Conservation (phyloP, 2,113 vertebrate genomes). For the Paratilapia polleni region DNA sequence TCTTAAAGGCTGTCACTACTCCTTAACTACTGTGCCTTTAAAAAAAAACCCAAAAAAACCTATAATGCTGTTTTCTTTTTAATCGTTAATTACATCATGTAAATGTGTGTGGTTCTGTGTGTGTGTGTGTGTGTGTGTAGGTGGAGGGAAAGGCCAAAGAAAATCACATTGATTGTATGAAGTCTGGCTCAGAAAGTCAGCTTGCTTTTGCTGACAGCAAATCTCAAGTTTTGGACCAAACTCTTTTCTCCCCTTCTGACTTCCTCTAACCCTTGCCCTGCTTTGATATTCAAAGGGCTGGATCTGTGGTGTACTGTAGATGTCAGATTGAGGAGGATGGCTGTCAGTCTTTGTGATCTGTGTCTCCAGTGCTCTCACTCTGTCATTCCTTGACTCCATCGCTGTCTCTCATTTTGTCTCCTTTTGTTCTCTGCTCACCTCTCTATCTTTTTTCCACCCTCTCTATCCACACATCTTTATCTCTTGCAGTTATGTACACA, state of each 20-base stretch:
- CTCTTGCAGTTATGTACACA: not conserved
- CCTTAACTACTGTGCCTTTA: rapidly evolving
- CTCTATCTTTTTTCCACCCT: not conserved
- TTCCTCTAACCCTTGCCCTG: not conserved
- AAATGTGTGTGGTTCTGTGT: not conserved
- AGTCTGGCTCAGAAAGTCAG: conserved; percentile 37
- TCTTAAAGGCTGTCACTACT: not conserved
- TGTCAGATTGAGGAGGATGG: conserved; percentile 41
- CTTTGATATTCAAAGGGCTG: conserved; percentile 22
- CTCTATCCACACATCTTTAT: not conserved
- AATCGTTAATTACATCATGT: conserved; percentile 1
- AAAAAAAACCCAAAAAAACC: too few species aligned
- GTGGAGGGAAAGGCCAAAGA: not conserved
- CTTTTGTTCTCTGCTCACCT: conserved; percentile 2
- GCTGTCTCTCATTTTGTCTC: conserved; percentile 21
- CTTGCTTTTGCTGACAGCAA: conserved; percentile 21
- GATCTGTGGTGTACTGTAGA: conserved; percentile 16
- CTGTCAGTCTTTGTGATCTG: conserved; percentile 58
- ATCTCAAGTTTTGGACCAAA: conserved; percentile 26
- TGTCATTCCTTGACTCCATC: not conserved
- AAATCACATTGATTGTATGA: not conserved
- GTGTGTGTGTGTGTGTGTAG: not conserved
- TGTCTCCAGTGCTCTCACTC: conserved; percentile 5
- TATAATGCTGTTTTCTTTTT: not conserved
- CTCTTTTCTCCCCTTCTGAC: not conserved